Conservation (phyloP, 2,113 vertebrate species). For the Tachysurus fulvidraco region DNA sequence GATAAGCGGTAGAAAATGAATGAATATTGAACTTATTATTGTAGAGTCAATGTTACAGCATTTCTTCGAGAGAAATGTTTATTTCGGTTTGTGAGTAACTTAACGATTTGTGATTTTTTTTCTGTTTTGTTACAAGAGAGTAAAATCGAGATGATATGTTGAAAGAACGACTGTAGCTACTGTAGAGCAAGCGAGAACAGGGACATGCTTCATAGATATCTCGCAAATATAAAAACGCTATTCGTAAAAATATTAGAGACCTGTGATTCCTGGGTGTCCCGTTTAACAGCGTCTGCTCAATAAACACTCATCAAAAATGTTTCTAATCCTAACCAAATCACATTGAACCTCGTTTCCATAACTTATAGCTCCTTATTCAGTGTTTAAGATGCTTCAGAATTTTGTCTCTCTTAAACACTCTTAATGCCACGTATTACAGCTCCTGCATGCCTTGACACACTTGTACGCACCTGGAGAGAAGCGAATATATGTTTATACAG, state of each 20-base stretch:
- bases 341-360: neutral
- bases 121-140: no score
- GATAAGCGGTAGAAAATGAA: no score
- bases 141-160: no score
- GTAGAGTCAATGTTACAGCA: neutral
- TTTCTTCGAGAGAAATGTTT: neutral
- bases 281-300: neutral
- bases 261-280: neutral
- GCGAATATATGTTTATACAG: slow-evolving; percentile 1
- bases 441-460: neutral
- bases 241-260: no score
- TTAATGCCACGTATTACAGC: neutral
- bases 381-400: neutral
- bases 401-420: neutral
- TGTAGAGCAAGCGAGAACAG: neutral
- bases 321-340: neutral
- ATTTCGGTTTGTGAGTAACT: neutral
- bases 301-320: neutral
- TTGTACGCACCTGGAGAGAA: neutral
- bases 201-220: no score
- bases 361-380: neutral
- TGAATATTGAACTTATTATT: no score
- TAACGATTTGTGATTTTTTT: neutral
- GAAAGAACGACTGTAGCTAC: neutral
- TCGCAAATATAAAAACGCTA: no score